phyloP scores from a whole-genome alignment of 2,888 invertebrate genomes.

The Chalcosyrphus nemorum region DNA sequence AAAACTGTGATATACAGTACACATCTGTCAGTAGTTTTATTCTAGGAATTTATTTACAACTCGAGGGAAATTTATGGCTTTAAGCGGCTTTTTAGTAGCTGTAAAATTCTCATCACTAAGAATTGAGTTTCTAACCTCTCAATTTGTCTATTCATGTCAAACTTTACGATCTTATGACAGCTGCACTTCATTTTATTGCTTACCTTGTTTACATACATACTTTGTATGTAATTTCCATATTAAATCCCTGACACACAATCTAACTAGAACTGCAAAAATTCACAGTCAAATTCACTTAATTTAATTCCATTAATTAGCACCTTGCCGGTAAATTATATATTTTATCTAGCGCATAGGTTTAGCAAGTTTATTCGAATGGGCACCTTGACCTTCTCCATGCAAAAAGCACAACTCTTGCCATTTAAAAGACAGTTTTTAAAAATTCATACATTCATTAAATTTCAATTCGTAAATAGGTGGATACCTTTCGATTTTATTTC shows the following conservation, averaged over 20 bases:
- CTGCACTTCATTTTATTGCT: constrained; percentile 15
- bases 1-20: too few relatives aligned
- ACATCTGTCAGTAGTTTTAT: too few relatives aligned
- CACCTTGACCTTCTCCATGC: constrained; percentile 28
- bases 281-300: not conserved
- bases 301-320: constrained; percentile 5
- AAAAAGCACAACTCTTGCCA: constrained; percentile 12
- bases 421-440: not conserved
- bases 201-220: constrained; percentile 3
- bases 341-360: not conserved
- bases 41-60: too few relatives aligned
- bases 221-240: constrained; percentile 27
- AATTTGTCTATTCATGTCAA: too few relatives aligned
- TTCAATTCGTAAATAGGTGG: not conserved
- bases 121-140: too few relatives aligned
- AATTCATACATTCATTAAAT: constrained; percentile 1
- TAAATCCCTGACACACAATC: constrained; percentile 5
- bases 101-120: too few relatives aligned
- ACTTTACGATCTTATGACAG: too few relatives aligned
- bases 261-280: not conserved
- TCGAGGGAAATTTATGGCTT: too few relatives aligned
- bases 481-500: constrained; percentile 13
- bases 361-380: constrained; percentile 2
- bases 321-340: not conserved
- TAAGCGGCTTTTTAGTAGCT: too few relatives aligned